These are phyloP conservation scores for Machaerirhynchus nigripectus DNA, from an alignment of 2,113 vertebrate species.

Conservation along the genomic window DNA sequence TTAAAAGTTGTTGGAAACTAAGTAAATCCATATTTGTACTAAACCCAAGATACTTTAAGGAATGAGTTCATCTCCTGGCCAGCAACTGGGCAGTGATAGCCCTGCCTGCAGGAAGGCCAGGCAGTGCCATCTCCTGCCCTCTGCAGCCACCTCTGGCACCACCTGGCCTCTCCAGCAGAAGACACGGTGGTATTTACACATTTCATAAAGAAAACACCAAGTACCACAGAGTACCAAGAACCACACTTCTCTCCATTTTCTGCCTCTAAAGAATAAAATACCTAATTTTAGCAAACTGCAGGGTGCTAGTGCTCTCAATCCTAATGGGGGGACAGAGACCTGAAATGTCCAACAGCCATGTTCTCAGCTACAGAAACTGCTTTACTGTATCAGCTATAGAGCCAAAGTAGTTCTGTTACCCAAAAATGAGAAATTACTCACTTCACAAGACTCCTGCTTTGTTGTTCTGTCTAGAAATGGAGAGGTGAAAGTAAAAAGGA, in stretches of 20 bases:
- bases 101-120: neutral
- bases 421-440: neutral
- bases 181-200: accelerated
- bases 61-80: accelerated
- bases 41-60: neutral
- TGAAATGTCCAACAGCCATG: neutral
- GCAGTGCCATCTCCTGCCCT: neutral
- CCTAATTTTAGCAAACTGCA: neutral
- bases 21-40: neutral
- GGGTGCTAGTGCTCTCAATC: neutral
- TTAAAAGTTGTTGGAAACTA: neutral
- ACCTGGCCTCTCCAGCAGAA: too few species aligned
- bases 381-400: neutral
- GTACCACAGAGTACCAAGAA: neutral
- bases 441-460: neutral
- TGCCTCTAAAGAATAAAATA: neutral
- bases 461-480: neutral
- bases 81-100: neutral
- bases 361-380: neutral
- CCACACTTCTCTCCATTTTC: neutral
- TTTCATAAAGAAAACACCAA: neutral
- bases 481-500: neutral
- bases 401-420: neutral
- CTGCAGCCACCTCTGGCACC: neutral
- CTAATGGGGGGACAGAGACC: neutral